These are phyloP conservation scores for Cotesia vestalis DNA, from an alignment of 1,140 invertebrate genomes.

Conservation along the genomic window DNA sequence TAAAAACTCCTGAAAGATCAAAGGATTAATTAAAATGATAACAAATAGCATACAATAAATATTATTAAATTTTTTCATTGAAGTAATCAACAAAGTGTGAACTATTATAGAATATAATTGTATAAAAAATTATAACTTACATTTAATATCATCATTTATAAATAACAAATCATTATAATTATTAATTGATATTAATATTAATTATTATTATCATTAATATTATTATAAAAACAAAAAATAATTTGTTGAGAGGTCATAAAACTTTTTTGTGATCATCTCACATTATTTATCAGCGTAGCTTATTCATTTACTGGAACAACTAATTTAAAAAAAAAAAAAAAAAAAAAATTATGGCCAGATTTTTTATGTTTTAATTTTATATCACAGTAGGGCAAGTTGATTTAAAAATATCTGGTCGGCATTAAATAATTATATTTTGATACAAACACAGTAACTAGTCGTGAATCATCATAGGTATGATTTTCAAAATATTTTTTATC, in stretches of 20 bases:
- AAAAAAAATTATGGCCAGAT: no score
- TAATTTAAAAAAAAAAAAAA: no score
- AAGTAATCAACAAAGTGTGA: constrained; percentile 26
- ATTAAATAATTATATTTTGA: background rate
- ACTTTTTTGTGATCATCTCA: background rate
- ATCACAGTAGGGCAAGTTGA: no score
- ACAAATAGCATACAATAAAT: background rate
- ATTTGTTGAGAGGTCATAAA: background rate
- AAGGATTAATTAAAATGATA: background rate
- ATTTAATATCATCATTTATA: constrained; percentile 41
- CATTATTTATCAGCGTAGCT: background rate
- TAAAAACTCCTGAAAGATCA: background rate
- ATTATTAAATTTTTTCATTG: background rate
- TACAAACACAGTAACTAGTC: constrained; percentile 4
- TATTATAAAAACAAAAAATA: background rate
- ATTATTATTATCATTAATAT: background rate
- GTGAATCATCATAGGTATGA: no score
- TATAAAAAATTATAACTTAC: constrained; percentile 39
- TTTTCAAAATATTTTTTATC: background rate
- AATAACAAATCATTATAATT: constrained; percentile 25
- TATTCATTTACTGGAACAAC: background rate
- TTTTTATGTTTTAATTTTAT: no score
- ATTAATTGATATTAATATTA: constrained; percentile 20
- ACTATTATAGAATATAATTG: constrained; percentile 38
- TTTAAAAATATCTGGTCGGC: no score